Base-by-base conservation (phyloP, 2,888 invertebrate species). In the Creontiades dilutus region DNA sequence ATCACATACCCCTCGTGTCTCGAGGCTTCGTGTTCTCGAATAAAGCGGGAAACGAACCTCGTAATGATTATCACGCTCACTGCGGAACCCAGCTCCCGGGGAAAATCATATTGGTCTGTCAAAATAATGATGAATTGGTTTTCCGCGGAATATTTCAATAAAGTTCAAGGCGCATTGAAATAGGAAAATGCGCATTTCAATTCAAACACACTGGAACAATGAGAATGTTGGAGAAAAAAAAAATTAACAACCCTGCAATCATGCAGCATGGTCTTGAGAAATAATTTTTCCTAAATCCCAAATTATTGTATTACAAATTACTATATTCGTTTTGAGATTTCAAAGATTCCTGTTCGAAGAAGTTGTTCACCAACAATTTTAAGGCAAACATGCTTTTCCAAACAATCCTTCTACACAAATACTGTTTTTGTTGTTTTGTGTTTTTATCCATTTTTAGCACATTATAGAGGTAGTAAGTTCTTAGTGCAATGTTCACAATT, bases 1-100 rank as follows among this genome's bases (percentile, higher is more conserved):
- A 85, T 85, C 85, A 61, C 28, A 57, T 68, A 55, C 61, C 28
- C 85, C 55, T 85, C 85, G 61, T 85, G 85, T 85, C 85, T 61
- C 57, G 55, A n/a, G 61, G 55, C 47, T 78, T 48, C 82, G 82
- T 48, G 82, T 80, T 80, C 52, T 52, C 82, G 14, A 48, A 82
- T 82, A 48, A 19, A 52, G 82, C 52, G 27, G n/a, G 52, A n/a
- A 19, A 47, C 48, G 81, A 81, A 48, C 48, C 68, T 68, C 68
- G 68, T 19, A 68, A 68, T 68, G 68, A 68, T 68, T 68, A 68
- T 68, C 68, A 23, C 68, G 68, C 68, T 27, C 68, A 27, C 68
- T 68, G 68, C 68, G 12, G 23, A 27, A 68, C 68, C 19, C 19
- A 19, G n/a, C 13, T 23, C 27, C 19, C 0, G 68, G 68, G 27